Percentiles rank a stretch among this genome's conserved stretches.
These are phyloP conservation scores for Campoletis raptor DNA, from an alignment of 2,888 invertebrate species.

Conservation along the genomic window DNA sequence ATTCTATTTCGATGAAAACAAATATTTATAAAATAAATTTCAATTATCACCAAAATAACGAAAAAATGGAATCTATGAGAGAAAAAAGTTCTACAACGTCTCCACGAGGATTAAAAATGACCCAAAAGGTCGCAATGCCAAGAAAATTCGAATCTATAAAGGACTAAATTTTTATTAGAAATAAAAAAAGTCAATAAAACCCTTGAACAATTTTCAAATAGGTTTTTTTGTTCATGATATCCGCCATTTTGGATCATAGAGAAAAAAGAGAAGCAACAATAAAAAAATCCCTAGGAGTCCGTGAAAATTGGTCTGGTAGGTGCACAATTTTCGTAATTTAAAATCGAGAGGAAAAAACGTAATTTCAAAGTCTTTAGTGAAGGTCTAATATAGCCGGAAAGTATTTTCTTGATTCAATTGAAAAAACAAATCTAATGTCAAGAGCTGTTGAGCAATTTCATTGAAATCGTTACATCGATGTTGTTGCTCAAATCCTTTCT, in stretches of 20 bases:
- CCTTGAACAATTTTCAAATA: too few species aligned
- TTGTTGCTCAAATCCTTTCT: conserved; percentile 28
- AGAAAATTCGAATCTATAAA: too few species aligned
- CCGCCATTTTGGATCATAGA: not conserved
- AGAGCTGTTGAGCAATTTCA: conserved; percentile 39
- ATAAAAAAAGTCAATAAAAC: too few species aligned
- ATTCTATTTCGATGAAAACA: not conserved
- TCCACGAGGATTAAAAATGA: too few species aligned
- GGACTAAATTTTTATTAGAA: too few species aligned
- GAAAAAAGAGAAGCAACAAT: not conserved
- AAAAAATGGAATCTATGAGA: not conserved
- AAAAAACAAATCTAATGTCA: conserved; percentile 36
- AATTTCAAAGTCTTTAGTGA: not conserved
- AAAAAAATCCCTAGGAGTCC: not conserved
- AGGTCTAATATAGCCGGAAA: not conserved
- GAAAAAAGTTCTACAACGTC: too few species aligned
- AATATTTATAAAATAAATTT: not conserved
- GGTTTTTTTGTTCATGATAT: not conserved
- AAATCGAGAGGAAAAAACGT: not conserved
- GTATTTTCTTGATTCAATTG: not conserved
- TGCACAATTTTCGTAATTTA: not conserved
- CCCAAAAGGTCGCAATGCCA: too few species aligned
- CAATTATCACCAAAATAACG: too few species aligned
- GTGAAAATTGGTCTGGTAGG: too few species aligned
- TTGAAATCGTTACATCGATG: conserved; percentile 7